Conservation (phyloP, 2,888 invertebrate genomes). For the Caenorhabditis wallacei region DNA sequence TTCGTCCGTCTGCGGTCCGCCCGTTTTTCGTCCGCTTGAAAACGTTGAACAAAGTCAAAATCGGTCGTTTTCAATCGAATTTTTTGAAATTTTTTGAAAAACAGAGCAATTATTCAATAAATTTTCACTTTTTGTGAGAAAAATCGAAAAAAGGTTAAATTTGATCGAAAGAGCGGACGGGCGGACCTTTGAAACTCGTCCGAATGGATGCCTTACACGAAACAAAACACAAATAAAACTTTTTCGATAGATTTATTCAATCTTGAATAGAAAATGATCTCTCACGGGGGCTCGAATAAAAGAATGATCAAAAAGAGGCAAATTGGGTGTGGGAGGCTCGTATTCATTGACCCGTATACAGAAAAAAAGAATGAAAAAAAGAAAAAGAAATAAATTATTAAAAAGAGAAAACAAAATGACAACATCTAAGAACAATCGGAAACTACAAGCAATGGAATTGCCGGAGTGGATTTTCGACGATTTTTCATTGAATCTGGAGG, state of each 20-base stretch:
- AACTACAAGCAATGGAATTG: slow-evolving; percentile 65
- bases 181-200: too few species aligned
- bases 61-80: too few species aligned
- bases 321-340: slow-evolving; percentile 30
- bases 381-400: slow-evolving; percentile 12
- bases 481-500: slow-evolving; percentile 34
- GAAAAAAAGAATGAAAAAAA: slow-evolving; percentile 1
- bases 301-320: slow-evolving; percentile 26
- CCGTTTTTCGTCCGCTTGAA: too few species aligned
- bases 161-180: too few species aligned
- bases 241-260: slow-evolving; percentile 7
- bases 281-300: slow-evolving; percentile 22
- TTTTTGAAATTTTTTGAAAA: too few species aligned
- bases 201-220: background rate
- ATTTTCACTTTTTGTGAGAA: too few species aligned
- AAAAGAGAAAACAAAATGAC: slow-evolving; percentile 12
- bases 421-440: slow-evolving; percentile 55
- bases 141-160: too few species aligned
- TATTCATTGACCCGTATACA: slow-evolving; percentile 41
- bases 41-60: too few species aligned
- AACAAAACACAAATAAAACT: background rate
- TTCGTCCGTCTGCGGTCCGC: too few species aligned
- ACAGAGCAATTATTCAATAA: too few species aligned
- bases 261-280: slow-evolving; percentile 12
- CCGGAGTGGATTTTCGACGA: slow-evolving; percentile 64